Conservation (phyloP, 2,888 invertebrate genomes). For the Meliscaeva auricollis region DNA sequence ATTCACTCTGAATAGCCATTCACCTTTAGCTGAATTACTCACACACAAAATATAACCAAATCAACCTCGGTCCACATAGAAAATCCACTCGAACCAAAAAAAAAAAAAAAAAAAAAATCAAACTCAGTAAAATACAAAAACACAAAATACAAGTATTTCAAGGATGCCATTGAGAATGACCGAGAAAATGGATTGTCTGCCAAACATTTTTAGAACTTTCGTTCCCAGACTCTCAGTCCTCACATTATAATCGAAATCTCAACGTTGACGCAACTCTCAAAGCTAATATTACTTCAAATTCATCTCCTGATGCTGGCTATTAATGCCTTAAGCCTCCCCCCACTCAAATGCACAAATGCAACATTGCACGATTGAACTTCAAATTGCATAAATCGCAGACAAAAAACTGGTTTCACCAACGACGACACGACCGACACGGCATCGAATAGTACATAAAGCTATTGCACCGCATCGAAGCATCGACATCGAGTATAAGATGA, state of each 20-base stretch:
- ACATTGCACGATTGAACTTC: slow-evolving; percentile 62
- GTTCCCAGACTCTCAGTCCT: slow-evolving; percentile 24
- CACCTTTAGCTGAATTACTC: slow-evolving; percentile 13
- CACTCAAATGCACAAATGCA: not conserved
- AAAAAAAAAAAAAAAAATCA: not conserved
- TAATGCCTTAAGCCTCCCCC: not conserved
- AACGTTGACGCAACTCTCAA: not conserved
- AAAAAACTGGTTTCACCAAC: slow-evolving; percentile 51
- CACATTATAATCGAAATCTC: not conserved
- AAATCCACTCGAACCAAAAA: not conserved
- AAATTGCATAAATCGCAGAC: slow-evolving; percentile 48
- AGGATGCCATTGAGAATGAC: slow-evolving; percentile 67
- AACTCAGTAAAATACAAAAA: slow-evolving; percentile 6
- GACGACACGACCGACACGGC: not conserved
- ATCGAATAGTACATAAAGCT: slow-evolving; percentile 20
- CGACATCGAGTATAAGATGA: not conserved
- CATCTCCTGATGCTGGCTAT: not conserved
- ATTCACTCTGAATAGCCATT: slow-evolving; percentile 43
- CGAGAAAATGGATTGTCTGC: slow-evolving; percentile 54
- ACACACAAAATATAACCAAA: slow-evolving; percentile 6
- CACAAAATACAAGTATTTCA: slow-evolving; percentile 39
- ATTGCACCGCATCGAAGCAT: slow-evolving; percentile 38
- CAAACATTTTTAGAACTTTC: slow-evolving; percentile 45
- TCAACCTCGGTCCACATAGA: slow-evolving; percentile 36
- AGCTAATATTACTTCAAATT: not conserved